A percentile compares a stretch with the other conserved stretches of the same genome.
phyloP scores from a whole-genome alignment of 1,140 invertebrate genomes.

The Drosophila sucinea region DNA sequence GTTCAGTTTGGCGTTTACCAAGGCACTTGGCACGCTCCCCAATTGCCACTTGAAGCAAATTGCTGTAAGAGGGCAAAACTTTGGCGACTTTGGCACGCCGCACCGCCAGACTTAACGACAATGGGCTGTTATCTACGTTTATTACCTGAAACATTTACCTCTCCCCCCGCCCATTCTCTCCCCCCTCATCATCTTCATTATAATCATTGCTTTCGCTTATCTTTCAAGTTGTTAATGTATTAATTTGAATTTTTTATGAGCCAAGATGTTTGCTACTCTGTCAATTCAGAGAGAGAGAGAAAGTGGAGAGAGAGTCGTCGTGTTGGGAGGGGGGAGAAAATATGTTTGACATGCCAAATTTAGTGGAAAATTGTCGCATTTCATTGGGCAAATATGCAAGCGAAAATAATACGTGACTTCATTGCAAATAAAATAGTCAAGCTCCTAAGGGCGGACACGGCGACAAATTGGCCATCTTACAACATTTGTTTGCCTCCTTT shows the following conservation, averaged over 20 bases:
- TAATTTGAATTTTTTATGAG: conserved; percentile 72
- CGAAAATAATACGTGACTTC: conserved; percentile 73
- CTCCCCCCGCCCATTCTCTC: not conserved
- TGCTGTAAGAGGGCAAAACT: conserved; percentile 56
- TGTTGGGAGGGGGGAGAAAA: conserved; percentile 31
- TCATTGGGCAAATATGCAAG: conserved; percentile 72
- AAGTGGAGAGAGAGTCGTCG: not conserved
- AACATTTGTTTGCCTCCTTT: conserved; percentile 18
- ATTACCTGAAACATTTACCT: conserved; percentile 55
- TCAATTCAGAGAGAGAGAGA: not conserved
- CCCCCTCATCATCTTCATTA: not conserved
- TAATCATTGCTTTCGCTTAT: conserved; percentile 37
- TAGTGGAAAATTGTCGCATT: conserved; percentile 80
- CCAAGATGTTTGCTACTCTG: not conserved
- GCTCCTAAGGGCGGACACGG: conserved; percentile 32
- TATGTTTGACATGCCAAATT: conserved; percentile 79
- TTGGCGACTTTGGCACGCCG: conserved; percentile 67
- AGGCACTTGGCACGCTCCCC: conserved; percentile 77
- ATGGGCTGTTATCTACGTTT: conserved; percentile 51
- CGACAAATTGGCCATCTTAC: conserved; percentile 68
- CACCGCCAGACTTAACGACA: conserved; percentile 47
- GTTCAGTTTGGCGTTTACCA: conserved; percentile 56
- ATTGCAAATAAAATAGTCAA: conserved; percentile 59
- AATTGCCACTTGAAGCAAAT: conserved; percentile 76
- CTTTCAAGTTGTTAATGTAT: conserved; percentile 67